Percentiles rank a stretch among this genome's conserved stretches.
Evolutionary conservation across 2,113 vertebrate species (phyloP).

Genomic region (Penelope pileata): DNA sequence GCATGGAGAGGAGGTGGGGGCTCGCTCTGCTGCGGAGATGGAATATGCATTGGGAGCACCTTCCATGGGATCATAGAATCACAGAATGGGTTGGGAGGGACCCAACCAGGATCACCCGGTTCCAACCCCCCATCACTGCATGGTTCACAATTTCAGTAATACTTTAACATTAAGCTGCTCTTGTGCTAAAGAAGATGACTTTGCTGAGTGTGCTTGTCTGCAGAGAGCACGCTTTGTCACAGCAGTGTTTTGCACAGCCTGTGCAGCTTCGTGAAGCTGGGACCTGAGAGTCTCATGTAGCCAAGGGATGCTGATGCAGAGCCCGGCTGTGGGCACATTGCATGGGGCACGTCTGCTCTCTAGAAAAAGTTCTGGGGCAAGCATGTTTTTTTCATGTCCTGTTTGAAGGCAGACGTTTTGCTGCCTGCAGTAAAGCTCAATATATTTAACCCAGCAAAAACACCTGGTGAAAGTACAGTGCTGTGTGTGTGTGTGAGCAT

Average conservation of each 20-base stretch:
- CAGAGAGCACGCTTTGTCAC: not conserved
- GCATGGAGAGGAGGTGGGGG: not conserved
- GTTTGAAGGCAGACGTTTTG: not conserved
- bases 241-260: not conserved
- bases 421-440: not conserved
- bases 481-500: not conserved
- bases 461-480: not conserved
- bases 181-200: constrained; percentile 7
- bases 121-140: too few species aligned
- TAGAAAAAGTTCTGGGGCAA: not conserved
- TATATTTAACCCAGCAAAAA: not conserved
- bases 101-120: too few species aligned
- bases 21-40: not conserved
- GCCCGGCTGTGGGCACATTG: not conserved
- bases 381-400: not conserved
- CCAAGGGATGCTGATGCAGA: not conserved
- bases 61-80: too few species aligned
- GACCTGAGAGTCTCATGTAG: not conserved
- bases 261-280: not conserved
- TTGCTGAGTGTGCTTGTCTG: constrained; percentile 10
- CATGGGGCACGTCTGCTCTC: not conserved
- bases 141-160: not conserved
- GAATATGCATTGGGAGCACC: too few species aligned
- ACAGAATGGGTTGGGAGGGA: too few species aligned
- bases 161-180: not conserved